Evolutionary conservation across 2,888 invertebrate genomes (phyloP), one percentile per base, ranked within the genome.

Genomic region (Gortyna flavago): DNA sequence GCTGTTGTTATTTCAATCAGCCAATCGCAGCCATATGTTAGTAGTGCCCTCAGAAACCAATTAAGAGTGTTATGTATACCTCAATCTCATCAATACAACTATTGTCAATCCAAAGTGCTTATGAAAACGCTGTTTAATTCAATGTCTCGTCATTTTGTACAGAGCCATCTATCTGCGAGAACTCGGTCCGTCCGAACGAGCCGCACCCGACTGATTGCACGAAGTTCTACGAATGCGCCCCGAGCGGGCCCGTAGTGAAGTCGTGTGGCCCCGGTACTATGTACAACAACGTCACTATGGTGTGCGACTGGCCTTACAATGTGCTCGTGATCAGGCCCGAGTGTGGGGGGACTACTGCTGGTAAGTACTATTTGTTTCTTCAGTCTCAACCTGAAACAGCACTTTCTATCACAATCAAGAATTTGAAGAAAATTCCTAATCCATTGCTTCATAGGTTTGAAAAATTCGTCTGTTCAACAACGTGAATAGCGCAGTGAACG

Each of bases 161-260:
- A 94, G 94, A 92, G 44, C 88, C 92, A 0, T 93, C 93, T 88
- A 91, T 93, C 73, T 95, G 94, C 96, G 96, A 92, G 94, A 97
- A 91, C 89, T 89, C 97, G 0, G 90, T 92, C 0, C 95, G 95
- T 25, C 97, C 97, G 0, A 97, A 97, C 91, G 95, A 97, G 89
- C 97, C 97, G 25, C 97, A 97, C 92, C 97, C 97, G 0, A 96
- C 94, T 0, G 97, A 98, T 92, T 98, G 98, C 90, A 95, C 96
- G 86, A 95, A 97, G 90, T 98, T 98, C 94, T 97, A 97, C 90
- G 98, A 98, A 78, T 98, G 98, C 81, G 94, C 95, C 0, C 97
- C 97, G 0, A 94, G 93, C 44, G 79, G 85, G 4, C 84, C 97
- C 38, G 97, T 98, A 11, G 97, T 97, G 87, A 98, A 98, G 94